A percentile compares a stretch with the other conserved stretches of the same genome.
phyloP scores from a whole-genome alignment of 2,113 vertebrate species.

The Chaenocephalus aceratus region DNA sequence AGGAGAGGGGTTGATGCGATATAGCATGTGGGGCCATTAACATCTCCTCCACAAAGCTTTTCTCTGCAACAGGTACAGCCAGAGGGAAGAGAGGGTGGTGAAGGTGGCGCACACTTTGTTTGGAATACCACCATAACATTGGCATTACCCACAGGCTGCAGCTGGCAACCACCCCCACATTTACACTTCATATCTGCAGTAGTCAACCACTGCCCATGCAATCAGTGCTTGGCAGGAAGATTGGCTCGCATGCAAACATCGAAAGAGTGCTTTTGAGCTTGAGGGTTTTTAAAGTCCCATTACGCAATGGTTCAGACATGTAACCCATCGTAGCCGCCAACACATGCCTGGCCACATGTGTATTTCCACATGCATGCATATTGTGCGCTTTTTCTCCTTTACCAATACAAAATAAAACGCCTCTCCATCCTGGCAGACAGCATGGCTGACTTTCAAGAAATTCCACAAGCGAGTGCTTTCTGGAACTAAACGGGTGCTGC shows the following conservation, averaged over 20 bases:
- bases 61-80: slow-evolving; percentile 57
- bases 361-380: not conserved
- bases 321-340: not conserved
- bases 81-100: slow-evolving; percentile 22
- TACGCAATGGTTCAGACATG: slow-evolving; percentile 9
- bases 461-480: slow-evolving; percentile 82
- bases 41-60: slow-evolving; percentile 16
- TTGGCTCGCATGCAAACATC: slow-evolving; percentile 33
- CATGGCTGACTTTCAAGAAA: slow-evolving; percentile 84
- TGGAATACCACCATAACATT: slow-evolving; percentile 47
- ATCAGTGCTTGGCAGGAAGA: slow-evolving; percentile 55
- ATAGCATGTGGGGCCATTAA: not conserved
- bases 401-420: slow-evolving; percentile 47
- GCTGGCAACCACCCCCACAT: slow-evolving; percentile 57
- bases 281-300: slow-evolving; percentile 10
- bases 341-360: slow-evolving; percentile 41
- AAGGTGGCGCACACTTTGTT: slow-evolving; percentile 27
- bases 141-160: slow-evolving; percentile 52
- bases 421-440: slow-evolving; percentile 66
- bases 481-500: slow-evolving; percentile 85
- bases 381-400: slow-evolving; percentile 62
- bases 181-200: slow-evolving; percentile 60
- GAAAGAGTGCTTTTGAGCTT: slow-evolving; percentile 7
- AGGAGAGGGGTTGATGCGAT: not conserved
- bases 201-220: slow-evolving; percentile 57